Base-by-base conservation (phyloP, 2,113 vertebrate species). In the Steatornis caripensis region DNA sequence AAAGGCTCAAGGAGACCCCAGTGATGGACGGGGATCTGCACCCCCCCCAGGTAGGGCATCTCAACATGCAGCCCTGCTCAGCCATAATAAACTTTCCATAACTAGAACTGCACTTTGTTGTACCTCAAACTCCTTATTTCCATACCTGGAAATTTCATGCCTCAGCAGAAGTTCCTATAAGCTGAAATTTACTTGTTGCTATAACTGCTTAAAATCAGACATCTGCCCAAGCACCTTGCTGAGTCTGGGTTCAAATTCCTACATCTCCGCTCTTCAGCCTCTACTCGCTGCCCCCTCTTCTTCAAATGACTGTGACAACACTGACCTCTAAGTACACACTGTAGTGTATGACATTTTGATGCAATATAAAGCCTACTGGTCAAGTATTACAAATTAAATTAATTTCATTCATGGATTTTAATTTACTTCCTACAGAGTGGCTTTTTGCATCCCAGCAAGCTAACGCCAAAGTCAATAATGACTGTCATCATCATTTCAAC, bases 371-470 rank as follows among this genome's bases (percentile, higher is more conserved):
- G 5, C 45, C 48, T 68, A 39, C 45, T 84, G 72, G 54, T 89
- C 88, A 88, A 90, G 74, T 69, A 92, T 45, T 13, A 88, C 74
- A 90, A 93, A 87, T 87, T 55, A 68, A 89, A 76, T 86, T 69
- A 77, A 82, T 95, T 91, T 78, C 41, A 87, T 87, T 82, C 69
- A 32, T 36, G 11, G 65, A 57, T 87, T 96, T 93, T 87, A 95
- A 94, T 95, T 92, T 93, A 80, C 86, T 97, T 97, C 82, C 91
- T 89, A 53, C 69, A 9, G 55, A 57, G 85, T 30, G 46, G 62
- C 58, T 84, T 96, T 88, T 87, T 66, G 43, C 84, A 85, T 88
- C 85, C 32, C 85, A 79, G 87, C 78, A 75, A 87, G 58, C 54
- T 88, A 93, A 82, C 79, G 34, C 37, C 76, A 34, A 46, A 85